Conservation (phyloP, 2,113 vertebrate species). For the Pseudorectes ferrugineus region DNA sequence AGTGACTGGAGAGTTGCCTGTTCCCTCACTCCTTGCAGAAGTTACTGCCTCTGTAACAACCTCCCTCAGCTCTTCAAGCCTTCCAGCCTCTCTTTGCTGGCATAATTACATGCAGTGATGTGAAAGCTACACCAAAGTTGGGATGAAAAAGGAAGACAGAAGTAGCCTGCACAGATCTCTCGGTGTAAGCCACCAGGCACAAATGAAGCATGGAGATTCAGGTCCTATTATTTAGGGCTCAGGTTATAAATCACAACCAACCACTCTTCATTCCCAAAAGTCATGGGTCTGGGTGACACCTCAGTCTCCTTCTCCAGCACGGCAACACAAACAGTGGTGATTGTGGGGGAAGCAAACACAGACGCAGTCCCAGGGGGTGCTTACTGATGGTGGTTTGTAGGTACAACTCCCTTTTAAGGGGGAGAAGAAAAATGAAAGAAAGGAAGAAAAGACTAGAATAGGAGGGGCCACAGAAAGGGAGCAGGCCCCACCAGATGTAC, state of each 20-base stretch:
- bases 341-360: not conserved
- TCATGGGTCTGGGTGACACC: not conserved
- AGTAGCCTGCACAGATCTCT: not conserved
- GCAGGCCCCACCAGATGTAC: not conserved
- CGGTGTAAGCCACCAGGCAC: not conserved
- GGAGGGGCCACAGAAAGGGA: not conserved
- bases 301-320: not conserved
- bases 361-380: not conserved
- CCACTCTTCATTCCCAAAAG: not conserved
- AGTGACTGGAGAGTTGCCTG: not conserved
- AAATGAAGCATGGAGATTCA: not conserved
- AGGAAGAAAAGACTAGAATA: not conserved
- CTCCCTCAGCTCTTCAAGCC: not conserved
- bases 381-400: not conserved
- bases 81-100: not conserved
- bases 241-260: not conserved
- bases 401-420: not conserved
- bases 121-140: not conserved
- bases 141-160: not conserved
- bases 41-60: not conserved
- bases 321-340: not conserved
- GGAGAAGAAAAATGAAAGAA: accelerated
- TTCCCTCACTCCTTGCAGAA: not conserved
- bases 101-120: accelerated
- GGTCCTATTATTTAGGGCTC: not conserved